These are phyloP conservation scores for Centruroides sculpturatus DNA, from an alignment of 1,140 invertebrate species.

Conservation along the genomic window DNA sequence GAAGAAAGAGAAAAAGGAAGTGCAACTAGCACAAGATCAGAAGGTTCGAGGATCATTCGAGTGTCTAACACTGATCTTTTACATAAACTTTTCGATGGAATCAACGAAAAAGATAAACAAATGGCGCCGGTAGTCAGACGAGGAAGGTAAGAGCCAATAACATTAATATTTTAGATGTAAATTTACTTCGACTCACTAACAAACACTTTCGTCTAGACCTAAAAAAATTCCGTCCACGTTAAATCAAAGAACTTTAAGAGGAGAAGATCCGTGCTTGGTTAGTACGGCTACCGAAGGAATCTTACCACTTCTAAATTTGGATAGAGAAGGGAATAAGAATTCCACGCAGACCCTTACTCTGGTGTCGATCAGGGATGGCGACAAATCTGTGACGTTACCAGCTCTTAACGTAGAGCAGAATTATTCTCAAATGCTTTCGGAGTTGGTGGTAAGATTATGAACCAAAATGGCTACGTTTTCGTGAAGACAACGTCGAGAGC, in stretches of 20 bases:
- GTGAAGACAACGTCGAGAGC: neutral
- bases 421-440: conserved; percentile 36
- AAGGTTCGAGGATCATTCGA: conserved; percentile 25
- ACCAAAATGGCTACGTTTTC: neutral
- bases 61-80: conserved; percentile 36
- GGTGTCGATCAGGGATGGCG: conserved; percentile 31
- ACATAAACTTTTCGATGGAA: conserved; percentile 34
- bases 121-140: neutral
- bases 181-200: neutral
- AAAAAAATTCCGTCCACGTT: neutral
- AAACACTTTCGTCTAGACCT: neutral
- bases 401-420: conserved; percentile 35
- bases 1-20: conserved; percentile 18
- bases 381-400: conserved; percentile 32
- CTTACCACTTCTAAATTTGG: conserved; percentile 27
- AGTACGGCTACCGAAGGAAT: conserved; percentile 32
- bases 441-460: conserved; percentile 30
- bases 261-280: conserved; percentile 37
- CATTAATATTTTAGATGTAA: neutral
- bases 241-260: conserved; percentile 20
- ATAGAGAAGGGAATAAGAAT: neutral
- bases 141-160: conserved; percentile 27
- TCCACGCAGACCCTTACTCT: conserved; percentile 22
- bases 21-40: conserved; percentile 5
- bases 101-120: conserved; percentile 25